Evolutionary conservation across 2,888 invertebrate genomes (phyloP).

Genomic region (Dolichopus griseipennis): DNA sequence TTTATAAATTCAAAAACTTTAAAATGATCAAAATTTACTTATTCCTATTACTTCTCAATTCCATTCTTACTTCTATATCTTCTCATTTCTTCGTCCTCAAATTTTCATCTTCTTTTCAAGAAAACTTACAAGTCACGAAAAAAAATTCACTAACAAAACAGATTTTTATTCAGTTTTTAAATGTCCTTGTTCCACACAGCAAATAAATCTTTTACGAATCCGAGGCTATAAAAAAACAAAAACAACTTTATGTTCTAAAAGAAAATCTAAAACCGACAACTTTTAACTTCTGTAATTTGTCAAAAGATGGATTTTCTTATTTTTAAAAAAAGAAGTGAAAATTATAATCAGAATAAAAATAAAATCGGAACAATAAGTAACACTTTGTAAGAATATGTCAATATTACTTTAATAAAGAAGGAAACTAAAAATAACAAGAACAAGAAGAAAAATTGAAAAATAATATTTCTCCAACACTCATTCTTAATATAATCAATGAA

Average conservation of each 20-base stretch:
- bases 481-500: background rate
- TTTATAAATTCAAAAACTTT: no score
- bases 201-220: background rate
- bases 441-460: no score
- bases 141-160: no score
- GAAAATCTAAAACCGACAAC: background rate
- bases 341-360: background rate
- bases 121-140: no score
- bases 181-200: background rate
- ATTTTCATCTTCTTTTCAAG: no score
- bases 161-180: background rate
- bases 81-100: no score
- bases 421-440: background rate
- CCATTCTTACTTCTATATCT: no score
- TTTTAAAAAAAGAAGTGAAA: background rate
- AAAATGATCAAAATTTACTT: no score
- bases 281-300: slow-evolving; percentile 4
- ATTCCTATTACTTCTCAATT: no score
- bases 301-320: background rate
- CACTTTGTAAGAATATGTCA: background rate
- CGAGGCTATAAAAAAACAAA: background rate
- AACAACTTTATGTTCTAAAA: background rate
- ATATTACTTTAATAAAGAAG: background rate
- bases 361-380: background rate
- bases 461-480: background rate